Evolutionary conservation across 1,140 invertebrate species (phyloP), one percentile per base, ranked within the genome.

Genomic region (Ceratitis capitata): DNA sequence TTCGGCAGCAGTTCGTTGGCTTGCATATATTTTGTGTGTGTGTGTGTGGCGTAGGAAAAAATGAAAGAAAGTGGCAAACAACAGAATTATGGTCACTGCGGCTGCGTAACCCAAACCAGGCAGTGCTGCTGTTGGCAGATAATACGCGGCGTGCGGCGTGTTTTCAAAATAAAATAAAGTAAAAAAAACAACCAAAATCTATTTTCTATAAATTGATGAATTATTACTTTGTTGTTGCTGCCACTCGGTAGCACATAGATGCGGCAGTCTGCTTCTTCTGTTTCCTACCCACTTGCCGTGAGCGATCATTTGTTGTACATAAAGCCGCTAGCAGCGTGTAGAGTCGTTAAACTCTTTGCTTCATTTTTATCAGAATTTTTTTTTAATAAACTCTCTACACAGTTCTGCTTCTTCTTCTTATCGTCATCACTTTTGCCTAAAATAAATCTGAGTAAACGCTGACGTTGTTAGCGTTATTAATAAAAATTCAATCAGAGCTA

Each of bases 401-500:
- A 14, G 2, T 49, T 49, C 10, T 49, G 2, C 19, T 56, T 56
- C 51, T 23, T 23, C 19, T 56, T 56, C 51, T 23, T 78, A 61
- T 29, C 6, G n/a, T 47, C 19, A 39, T 14, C 39, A 45, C 45
- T 26, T 45, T 45, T 42, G n/a, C n/a, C n/a, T n/a, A n/a, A n/a
- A n/a, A n/a, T n/a, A n/a, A n/a, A n/a, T n/a, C n/a, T n/a, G 26
- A 78, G 39, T 47, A 45, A 78, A 78, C 26, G 35, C n/a, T 45
- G 35, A 7, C 69, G 35, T 14, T 78, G 39, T n/a, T 78, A 10
- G 69, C 69, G 69, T 23, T 78, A 78, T 78, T 78, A 78, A 45
- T 78, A 78, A 78, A 78, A 78, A 78, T 78, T 45, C 69, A 78
- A 78, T 78, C 69, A 78, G n/a, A n/a, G 39, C 69, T 78, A 78